Conservation (phyloP, 1,140 invertebrate genomes). For the Drosophila paulistorum region DNA sequence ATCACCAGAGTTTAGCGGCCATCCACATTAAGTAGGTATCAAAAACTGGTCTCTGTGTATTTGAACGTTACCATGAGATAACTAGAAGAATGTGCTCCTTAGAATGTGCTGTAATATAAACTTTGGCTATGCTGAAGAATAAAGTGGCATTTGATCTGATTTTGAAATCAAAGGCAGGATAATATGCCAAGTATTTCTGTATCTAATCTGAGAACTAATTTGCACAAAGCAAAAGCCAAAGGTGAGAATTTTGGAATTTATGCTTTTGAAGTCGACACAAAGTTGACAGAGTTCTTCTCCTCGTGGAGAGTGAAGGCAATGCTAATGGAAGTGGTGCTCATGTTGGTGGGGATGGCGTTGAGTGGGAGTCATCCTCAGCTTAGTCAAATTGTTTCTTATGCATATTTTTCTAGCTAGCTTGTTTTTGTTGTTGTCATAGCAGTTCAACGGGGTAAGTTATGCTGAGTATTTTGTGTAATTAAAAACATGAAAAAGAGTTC, state of each 20-base stretch:
- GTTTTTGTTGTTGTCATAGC: constrained; percentile 33
- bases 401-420: constrained; percentile 43
- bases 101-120: neutral
- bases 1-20: neutral
- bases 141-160: neutral
- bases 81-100: too few relatives aligned
- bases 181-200: constrained; percentile 8
- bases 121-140: neutral
- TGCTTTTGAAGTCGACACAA: constrained; percentile 16
- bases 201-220: constrained; percentile 23
- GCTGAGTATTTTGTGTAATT: constrained; percentile 61
- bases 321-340: neutral
- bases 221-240: constrained; percentile 4
- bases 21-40: too few relatives aligned
- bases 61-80: too few relatives aligned
- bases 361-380: constrained; percentile 27
- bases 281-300: constrained; percentile 11
- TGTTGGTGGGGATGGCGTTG: neutral
- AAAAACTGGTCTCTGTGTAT: too few relatives aligned
- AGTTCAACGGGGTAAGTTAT: constrained; percentile 44
- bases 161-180: constrained; percentile 1
- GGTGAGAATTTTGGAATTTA: constrained; percentile 21
- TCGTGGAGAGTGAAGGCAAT: neutral
- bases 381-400: constrained; percentile 50
- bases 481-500: constrained; percentile 65